These are phyloP conservation scores for Tachina fera DNA, from an alignment of 2,888 invertebrate genomes.

Conservation along the genomic window DNA sequence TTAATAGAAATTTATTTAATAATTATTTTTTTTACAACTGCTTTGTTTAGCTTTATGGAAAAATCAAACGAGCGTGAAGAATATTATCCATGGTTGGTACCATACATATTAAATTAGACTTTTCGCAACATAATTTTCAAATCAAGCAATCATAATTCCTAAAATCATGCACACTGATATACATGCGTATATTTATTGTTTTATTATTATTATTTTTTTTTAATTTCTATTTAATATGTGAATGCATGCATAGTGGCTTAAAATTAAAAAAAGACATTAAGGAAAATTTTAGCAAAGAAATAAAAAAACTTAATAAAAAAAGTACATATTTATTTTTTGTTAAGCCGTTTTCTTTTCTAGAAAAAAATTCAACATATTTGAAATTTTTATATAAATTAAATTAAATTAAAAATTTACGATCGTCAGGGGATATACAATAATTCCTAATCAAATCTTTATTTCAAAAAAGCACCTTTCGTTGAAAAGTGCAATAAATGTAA, in stretches of 20 bases:
- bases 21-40: constrained; percentile 74
- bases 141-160: constrained; percentile 27
- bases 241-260: constrained; percentile 39
- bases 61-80: constrained; percentile 88
- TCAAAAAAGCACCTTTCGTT: too few relatives aligned
- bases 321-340: too few relatives aligned
- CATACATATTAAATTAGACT: constrained; percentile 53
- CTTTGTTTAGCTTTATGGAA: constrained; percentile 88
- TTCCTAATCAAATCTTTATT: too few relatives aligned
- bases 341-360: too few relatives aligned
- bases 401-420: too few relatives aligned
- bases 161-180: constrained; percentile 40
- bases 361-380: too few relatives aligned
- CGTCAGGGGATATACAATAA: too few relatives aligned
- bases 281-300: too few relatives aligned
- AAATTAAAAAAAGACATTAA: neutral
- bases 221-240: constrained; percentile 25
- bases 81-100: constrained; percentile 92
- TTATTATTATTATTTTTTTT: neutral
- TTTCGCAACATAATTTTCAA: constrained; percentile 44
- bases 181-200: constrained; percentile 6
- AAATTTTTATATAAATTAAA: too few relatives aligned
- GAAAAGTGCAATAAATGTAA: too few relatives aligned
- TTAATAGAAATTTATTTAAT: constrained; percentile 71
- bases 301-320: too few relatives aligned